Evolutionary conservation across 2,888 invertebrate genomes (phyloP), one percentile per base, ranked within the genome.

Genomic region (Napeogenes sylphis): DNA sequence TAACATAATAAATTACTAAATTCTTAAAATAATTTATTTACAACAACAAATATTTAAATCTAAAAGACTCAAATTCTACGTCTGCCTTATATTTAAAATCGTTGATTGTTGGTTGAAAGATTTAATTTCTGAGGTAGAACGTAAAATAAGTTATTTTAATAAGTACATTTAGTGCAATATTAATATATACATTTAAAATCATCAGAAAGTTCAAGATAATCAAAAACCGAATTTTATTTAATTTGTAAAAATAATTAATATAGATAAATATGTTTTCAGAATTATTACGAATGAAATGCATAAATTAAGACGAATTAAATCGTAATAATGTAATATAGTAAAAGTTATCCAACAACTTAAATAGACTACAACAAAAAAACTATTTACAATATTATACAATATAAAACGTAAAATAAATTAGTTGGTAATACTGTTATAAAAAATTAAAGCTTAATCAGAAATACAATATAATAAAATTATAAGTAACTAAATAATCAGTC

Each of bases 321-420:
- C 21, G 21, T 21, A 21, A 21, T 21, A 1, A 35, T 35, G 6
- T 35, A 35, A 35, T 35, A 35, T 2, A 35, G 6, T 42, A 42
- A 42, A 10, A 21, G 21, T 6, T 10, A 10, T 42, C 42, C 8
- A 42, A 42, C 42, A 67, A 62, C 62, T 68, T 63, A 65, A 61
- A 63, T 61, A 66, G 64, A 46, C 63, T 67, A 80, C 72, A 82
- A 83, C 80, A 79, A 77, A 83, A 21, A 80, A 68, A 56, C 55
- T 88, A 90, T 90, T 78, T 90, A 90, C 90, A 90, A 68, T 69
- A 85, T 84, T 88, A 71, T 88, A 87, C 87, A 89, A 66, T 72
- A 73, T 69, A 74, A 74, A 75, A 68, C 65, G 71, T 74, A 76
- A 81, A 81, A 75, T 81, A 83, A 84, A 87, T 90, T 88, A 90